These are phyloP conservation scores for Microplitis manilae DNA, from an alignment of 2,888 invertebrate species.

Conservation along the genomic window DNA sequence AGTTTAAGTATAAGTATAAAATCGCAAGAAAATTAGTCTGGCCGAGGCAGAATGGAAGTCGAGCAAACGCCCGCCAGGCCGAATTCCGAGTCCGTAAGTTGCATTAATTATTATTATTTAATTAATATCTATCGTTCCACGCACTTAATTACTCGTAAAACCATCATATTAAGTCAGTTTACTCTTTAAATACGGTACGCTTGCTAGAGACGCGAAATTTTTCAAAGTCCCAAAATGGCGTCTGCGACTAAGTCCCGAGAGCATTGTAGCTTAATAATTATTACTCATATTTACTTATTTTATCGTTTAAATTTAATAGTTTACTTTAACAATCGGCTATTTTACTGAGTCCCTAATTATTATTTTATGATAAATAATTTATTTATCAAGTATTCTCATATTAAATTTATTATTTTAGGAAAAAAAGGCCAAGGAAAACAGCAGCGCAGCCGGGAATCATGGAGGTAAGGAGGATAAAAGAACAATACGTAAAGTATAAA, in stretches of 20 bases:
- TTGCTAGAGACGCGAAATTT: constrained; percentile 74
- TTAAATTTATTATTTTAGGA: constrained; percentile 62
- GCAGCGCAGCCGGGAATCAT: constrained; percentile 68
- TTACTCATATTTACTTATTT: neutral
- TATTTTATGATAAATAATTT: neutral
- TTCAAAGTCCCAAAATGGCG: constrained; percentile 92
- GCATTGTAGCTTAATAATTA: neutral
- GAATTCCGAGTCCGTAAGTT: constrained; percentile 64
- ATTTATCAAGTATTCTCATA: constrained; percentile 14
- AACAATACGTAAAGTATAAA: constrained; percentile 16
- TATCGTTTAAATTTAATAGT: neutral
- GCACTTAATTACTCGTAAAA: constrained; percentile 52
- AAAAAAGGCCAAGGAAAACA: constrained; percentile 69
- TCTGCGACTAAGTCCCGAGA: constrained; percentile 79
- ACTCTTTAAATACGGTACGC: constrained; percentile 73
- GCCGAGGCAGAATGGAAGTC: constrained; percentile 63
- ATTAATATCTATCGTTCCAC: constrained; percentile 37
- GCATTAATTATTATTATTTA: constrained; percentile 40
- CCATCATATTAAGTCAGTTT: constrained; percentile 62
- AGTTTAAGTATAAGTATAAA: neutral
- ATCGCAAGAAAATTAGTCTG: constrained; percentile 12
- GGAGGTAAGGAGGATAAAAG: constrained; percentile 62
- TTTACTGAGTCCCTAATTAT: neutral
- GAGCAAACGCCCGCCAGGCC: constrained; percentile 61
- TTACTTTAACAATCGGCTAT: neutral